These are phyloP conservation scores for Patella depressa DNA, from an alignment of 2,888 invertebrate genomes.

Conservation along the genomic window DNA sequence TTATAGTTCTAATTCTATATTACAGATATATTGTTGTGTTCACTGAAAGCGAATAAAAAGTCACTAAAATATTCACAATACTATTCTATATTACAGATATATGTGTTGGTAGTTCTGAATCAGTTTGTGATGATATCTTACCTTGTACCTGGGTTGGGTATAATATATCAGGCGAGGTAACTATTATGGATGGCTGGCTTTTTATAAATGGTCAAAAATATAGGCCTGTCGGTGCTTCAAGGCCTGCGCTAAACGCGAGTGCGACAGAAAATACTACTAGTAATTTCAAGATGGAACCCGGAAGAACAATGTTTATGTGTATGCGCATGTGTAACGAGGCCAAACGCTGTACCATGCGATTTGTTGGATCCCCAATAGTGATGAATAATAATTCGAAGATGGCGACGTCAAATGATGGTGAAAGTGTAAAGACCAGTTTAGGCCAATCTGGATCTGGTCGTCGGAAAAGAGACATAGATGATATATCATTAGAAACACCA, in stretches of 20 bases:
- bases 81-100: conserved; percentile 14
- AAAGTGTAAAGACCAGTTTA: conserved; percentile 24
- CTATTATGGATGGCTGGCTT: conserved; percentile 28
- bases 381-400: conserved; percentile 29
- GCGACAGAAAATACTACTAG: conserved; percentile 19
- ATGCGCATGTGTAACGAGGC: conserved; percentile 48
- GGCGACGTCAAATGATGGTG: conserved; percentile 40
- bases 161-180: conserved; percentile 22
- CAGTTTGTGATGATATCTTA: conserved; percentile 27
- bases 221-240: conserved; percentile 14
- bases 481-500: conserved; percentile 30
- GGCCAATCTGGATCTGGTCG: conserved; percentile 6
- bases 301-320: conserved; percentile 43
- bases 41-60: too few relatives aligned
- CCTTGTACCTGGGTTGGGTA: conserved; percentile 31
- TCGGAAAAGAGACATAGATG: conserved; percentile 22
- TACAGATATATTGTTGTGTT: too few relatives aligned
- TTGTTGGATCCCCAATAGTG: conserved; percentile 40
- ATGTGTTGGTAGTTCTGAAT: conserved; percentile 23
- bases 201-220: conserved; percentile 10
- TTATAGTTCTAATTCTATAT: too few relatives aligned
- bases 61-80: neutral
- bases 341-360: conserved; percentile 36
- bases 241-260: conserved; percentile 9
- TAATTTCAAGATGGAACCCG: conserved; percentile 46